A percentile compares a stretch with the other conserved stretches of the same genome.
These are phyloP conservation scores for Yponomeuta plumbellus DNA, from an alignment of 2,888 invertebrate species.

Conservation along the genomic window DNA sequence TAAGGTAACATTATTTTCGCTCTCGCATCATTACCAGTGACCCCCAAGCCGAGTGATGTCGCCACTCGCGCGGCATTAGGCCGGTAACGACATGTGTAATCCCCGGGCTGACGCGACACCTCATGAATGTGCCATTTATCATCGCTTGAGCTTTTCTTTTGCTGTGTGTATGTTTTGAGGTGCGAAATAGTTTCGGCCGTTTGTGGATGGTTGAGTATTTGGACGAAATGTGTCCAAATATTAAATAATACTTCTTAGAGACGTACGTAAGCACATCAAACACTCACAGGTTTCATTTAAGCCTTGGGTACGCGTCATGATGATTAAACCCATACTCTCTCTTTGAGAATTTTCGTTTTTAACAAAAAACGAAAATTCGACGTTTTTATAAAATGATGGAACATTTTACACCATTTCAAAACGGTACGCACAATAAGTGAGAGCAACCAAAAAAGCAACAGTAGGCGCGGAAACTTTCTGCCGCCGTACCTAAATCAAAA, in stretches of 20 bases:
- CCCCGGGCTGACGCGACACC: constrained; percentile 45
- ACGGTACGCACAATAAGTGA: constrained; percentile 1
- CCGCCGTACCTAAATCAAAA: constrained; percentile 48
- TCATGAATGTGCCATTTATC: constrained; percentile 72
- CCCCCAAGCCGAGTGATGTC: not conserved
- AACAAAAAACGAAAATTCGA: no score
- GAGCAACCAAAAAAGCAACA: not conserved
- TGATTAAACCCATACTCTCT: no score
- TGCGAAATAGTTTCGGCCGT: not conserved
- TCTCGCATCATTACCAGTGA: not conserved
- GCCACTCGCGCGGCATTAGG: constrained; percentile 52
- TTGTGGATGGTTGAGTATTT: not conserved
- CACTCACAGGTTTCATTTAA: no score
- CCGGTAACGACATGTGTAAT: constrained; percentile 64
- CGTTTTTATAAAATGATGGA: not conserved
- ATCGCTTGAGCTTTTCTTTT: constrained; percentile 27
- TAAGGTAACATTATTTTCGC: not conserved
- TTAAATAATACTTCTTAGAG: no score
- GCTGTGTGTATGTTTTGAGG: not conserved
- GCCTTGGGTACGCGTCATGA: no score
- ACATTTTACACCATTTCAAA: not conserved
- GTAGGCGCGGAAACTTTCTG: not conserved
- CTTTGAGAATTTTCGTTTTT: no score
- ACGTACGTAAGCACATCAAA: no score
- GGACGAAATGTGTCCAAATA: no score